Percentiles rank a stretch among this genome's conserved stretches.
phyloP scores from a whole-genome alignment of 2,113 vertebrate species.

The Hydrolagus affinis region DNA sequence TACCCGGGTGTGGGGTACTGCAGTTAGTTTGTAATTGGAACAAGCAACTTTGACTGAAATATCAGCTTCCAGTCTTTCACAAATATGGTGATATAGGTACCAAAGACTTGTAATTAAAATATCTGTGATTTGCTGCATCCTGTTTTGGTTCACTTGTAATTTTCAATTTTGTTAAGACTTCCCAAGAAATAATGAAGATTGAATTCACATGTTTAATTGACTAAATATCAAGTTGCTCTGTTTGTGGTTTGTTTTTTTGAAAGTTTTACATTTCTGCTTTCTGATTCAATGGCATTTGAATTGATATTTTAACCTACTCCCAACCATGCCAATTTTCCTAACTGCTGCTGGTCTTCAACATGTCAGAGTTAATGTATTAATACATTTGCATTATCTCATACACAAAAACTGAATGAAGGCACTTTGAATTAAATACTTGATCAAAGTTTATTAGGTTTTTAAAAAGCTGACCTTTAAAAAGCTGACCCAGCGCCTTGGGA shows the following conservation, averaged over 20 bases:
- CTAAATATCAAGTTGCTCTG: not conserved
- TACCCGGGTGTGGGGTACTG: not conserved
- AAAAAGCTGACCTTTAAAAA: not conserved
- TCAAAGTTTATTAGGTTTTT: not conserved
- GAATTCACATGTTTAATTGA: slow-evolving; percentile 4
- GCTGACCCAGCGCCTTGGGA: too few relatives aligned
- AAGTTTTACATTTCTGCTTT: not conserved
- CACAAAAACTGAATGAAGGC: not conserved
- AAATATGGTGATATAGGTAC: not conserved
- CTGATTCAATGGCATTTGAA: not conserved
- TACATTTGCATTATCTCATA: not conserved
- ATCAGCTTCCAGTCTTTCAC: not conserved
- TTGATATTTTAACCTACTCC: not conserved
- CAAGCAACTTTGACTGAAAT: not conserved
- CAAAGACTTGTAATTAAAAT: not conserved
- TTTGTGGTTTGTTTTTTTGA: not conserved
- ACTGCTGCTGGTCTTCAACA: too few relatives aligned
- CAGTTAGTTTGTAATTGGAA: not conserved
- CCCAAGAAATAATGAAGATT: not conserved
- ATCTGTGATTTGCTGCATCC: not conserved
- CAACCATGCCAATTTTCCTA: not conserved
- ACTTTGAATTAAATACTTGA: not conserved
- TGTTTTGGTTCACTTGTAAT: not conserved
- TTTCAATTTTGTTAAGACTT: not conserved
- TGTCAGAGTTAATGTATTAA: too few relatives aligned